Evolutionary conservation across 2,797 vertebrate genomes (phyloP).

Genomic region (Bradypus variegatus): DNA sequence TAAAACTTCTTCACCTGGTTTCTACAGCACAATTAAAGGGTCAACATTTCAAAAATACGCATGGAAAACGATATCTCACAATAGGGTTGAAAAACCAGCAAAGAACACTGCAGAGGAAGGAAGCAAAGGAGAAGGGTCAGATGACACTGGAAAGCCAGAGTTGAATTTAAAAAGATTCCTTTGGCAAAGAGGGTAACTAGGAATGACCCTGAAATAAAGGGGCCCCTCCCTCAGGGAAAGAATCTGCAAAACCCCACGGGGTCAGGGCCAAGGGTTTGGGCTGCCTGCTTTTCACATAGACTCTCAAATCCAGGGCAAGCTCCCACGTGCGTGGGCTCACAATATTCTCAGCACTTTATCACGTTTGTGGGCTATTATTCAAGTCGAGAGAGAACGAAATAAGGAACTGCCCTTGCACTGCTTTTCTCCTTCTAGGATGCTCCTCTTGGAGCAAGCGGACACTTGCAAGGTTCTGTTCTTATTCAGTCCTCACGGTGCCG

Average conservation of each 20-base stretch:
- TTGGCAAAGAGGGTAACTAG: too few species aligned
- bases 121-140: neutral
- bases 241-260: too few species aligned
- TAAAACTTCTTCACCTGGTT: neutral
- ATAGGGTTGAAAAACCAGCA: neutral
- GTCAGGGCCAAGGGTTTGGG: too few species aligned
- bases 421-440: neutral
- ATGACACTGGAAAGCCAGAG: neutral
- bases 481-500: too few species aligned
- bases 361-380: neutral
- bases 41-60: neutral
- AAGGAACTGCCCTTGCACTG: neutral
- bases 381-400: neutral
- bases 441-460: neutral
- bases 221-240: neutral
- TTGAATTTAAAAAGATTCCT: too few species aligned
- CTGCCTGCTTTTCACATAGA: neutral
- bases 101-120: neutral
- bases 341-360: neutral
- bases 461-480: neutral
- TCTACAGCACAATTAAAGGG: neutral
- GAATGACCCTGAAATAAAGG: neutral
- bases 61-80: neutral
- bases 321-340: neutral
- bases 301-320: neutral